Evolutionary conservation across 2,888 invertebrate species (phyloP).

Genomic region (Mesopsocus fuscifrons): DNA sequence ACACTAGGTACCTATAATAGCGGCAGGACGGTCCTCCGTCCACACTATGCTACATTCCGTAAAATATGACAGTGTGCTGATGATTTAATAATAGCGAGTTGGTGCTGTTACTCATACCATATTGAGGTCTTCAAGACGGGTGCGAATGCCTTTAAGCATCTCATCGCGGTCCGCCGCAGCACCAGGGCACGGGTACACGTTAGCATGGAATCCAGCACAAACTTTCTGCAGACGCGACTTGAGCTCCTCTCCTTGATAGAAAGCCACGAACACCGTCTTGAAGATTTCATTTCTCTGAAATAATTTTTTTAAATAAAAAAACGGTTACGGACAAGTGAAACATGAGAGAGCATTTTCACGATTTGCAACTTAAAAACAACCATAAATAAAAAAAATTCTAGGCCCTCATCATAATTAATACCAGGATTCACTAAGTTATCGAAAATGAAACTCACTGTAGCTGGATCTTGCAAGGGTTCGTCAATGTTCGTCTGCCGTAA

Average conservation of each 20-base stretch:
- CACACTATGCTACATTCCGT: no score
- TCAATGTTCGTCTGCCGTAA: conserved; percentile 69
- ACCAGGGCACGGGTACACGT: conserved; percentile 81
- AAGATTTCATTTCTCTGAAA: conserved; percentile 65
- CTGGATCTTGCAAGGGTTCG: conserved; percentile 63
- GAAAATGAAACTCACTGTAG: conserved; percentile 38
- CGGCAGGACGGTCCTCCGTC: no score
- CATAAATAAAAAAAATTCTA: not conserved
- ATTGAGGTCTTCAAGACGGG: conserved; percentile 73
- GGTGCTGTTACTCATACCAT: no score
- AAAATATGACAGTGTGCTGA: no score
- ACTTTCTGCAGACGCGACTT: conserved; percentile 83
- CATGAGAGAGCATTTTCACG: no score
- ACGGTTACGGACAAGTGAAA: conserved; percentile 11
- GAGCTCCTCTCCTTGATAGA: conserved; percentile 83
- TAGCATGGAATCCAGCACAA: conserved; percentile 83
- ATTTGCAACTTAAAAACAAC: no score
- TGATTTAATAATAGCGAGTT: no score
- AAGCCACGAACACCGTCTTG: conserved; percentile 78
- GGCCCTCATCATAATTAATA: not conserved
- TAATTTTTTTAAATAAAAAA: no score
- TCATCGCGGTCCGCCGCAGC: conserved; percentile 66
- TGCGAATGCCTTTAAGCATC: conserved; percentile 79
- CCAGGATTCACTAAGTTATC: not conserved
- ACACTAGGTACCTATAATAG: no score